A percentile compares a stretch with the other conserved stretches of the same genome.
phyloP scores from a whole-genome alignment of 30 jellyfish, hydroid and myxozoan species.

The Chrysaora quinquecirrha region DNA sequence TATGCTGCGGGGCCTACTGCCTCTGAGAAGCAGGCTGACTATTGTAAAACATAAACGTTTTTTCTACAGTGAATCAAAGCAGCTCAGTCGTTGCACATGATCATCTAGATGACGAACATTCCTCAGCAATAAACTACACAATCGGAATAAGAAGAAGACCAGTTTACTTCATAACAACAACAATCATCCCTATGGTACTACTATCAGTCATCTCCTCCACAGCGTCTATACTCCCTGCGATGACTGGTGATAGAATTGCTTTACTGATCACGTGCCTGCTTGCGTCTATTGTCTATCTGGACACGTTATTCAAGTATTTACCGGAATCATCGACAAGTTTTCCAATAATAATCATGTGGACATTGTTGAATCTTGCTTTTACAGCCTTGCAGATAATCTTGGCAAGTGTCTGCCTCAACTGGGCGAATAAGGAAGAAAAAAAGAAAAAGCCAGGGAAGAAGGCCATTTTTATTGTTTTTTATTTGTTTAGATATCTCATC shows the following conservation, averaged over 20 bases:
- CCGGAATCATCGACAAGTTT: conserved; percentile 36
- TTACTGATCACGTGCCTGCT: conserved; percentile 50
- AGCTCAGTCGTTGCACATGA: no score
- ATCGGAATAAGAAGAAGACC: conserved; percentile 17
- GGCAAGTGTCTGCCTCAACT: conserved; percentile 52
- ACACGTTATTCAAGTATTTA: conserved; percentile 41
- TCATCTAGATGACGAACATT: no score
- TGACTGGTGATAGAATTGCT: conserved; percentile 60
- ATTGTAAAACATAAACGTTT: no score
- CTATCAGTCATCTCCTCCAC: conserved; percentile 30
- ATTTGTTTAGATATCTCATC: background rate
- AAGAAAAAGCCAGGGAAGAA: conserved; percentile 43
- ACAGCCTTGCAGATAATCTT: conserved; percentile 40
- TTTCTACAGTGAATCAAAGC: no score
- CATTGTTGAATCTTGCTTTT: conserved; percentile 7
- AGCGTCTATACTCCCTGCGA: conserved; percentile 52
- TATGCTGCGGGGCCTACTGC: no score
- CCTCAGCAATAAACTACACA: background rate
- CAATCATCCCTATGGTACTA: conserved; percentile 30
- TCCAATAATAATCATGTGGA: conserved; percentile 26
- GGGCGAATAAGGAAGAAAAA: conserved; percentile 46
- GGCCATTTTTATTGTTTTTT: conserved; percentile 13
- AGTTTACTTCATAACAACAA: conserved; percentile 15
- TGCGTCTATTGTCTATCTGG: conserved; percentile 42
- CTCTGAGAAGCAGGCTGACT: no score